Percentiles rank a stretch among this genome's conserved stretches.
These are phyloP conservation scores for Cavia aperea DNA, from an alignment of 2,113 vertebrate species.

Conservation along the genomic window DNA sequence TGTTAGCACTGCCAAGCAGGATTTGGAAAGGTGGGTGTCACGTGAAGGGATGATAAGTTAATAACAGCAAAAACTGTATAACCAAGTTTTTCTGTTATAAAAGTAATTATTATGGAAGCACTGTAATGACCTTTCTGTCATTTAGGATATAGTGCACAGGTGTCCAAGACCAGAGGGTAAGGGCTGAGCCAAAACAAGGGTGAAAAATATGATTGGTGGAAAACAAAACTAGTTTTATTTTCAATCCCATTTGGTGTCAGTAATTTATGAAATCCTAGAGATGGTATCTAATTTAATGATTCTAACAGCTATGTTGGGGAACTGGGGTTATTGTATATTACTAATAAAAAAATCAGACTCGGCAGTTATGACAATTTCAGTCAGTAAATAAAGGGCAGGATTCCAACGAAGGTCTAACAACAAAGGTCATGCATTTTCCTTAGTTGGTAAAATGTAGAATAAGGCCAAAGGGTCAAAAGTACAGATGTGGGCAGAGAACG, in stretches of 20 bases:
- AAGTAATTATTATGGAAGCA: neutral
- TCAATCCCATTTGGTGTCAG: neutral
- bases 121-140: neutral
- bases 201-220: neutral
- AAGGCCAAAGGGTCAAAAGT: neutral
- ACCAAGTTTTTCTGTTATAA: neutral
- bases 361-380: neutral
- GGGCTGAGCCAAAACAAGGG: neutral
- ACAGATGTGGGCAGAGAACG: neutral
- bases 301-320: neutral
- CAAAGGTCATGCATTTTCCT: neutral
- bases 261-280: neutral
- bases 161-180: neutral
- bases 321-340: neutral
- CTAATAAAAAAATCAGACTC: neutral
- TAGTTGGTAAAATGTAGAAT: neutral
- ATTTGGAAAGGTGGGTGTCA: neutral
- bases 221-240: neutral
- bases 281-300: slow-evolving; percentile 3
- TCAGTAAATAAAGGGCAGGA: neutral
- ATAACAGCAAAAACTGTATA: neutral
- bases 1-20: neutral
- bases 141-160: neutral
- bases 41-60: neutral
- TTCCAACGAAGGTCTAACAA: neutral